Evolutionary conservation across 2,888 invertebrate genomes (phyloP).

Genomic region (Xylota segnis): DNA sequence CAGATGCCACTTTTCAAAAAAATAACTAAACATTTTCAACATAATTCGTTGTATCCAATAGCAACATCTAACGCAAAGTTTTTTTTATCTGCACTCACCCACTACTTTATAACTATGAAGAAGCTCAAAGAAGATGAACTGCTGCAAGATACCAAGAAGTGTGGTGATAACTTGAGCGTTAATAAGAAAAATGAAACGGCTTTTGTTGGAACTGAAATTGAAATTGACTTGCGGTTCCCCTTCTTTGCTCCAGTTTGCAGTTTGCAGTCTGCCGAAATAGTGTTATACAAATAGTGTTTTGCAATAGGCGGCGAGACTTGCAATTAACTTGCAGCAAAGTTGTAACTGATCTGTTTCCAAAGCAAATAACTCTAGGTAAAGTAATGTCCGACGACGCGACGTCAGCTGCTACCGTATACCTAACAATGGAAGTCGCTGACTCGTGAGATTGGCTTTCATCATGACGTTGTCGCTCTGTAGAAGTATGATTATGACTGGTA

Average conservation of each 20-base stretch:
- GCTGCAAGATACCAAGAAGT: slow-evolving; percentile 14
- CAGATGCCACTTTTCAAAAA: not conserved
- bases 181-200: slow-evolving; percentile 18
- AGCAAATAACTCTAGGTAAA: slow-evolving; percentile 9
- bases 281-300: slow-evolving; percentile 47
- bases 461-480: slow-evolving; percentile 17
- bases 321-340: slow-evolving; percentile 33
- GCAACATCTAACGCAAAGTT: not conserved
- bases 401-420: not conserved
- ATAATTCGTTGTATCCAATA: not conserved
- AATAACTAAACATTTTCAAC: not conserved
- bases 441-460: slow-evolving; percentile 33
- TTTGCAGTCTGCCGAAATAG: slow-evolving; percentile 11
- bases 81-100: slow-evolving; percentile 4
- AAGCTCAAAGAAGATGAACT: not conserved
- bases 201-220: slow-evolving; percentile 21
- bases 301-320: slow-evolving; percentile 32
- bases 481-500: slow-evolving; percentile 38
- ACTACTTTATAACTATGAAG: not conserved
- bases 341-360: slow-evolving; percentile 56
- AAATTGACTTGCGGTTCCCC: not conserved
- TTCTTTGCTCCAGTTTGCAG: slow-evolving; percentile 27
- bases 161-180: not conserved
- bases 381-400: slow-evolving; percentile 40
- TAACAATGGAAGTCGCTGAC: slow-evolving; percentile 17